Base-by-base conservation (phyloP, 2,797 vertebrate species). In the Helostoma temminkii region DNA sequence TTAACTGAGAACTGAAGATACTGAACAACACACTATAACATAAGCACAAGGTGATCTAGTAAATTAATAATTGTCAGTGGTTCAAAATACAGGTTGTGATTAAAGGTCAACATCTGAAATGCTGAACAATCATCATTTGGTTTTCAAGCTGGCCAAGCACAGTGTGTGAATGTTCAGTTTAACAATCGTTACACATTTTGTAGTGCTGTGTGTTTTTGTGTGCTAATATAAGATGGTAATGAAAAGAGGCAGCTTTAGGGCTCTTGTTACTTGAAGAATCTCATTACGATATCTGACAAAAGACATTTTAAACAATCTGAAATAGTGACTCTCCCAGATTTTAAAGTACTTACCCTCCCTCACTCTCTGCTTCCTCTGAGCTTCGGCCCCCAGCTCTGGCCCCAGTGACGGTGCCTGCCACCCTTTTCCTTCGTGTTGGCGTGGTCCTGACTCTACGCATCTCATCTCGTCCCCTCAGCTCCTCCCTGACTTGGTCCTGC, bases 401-500 rank as follows among this genome's bases (percentile, higher is more conserved):
- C 1, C 19, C 69, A 1, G 45, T 3, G 4, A 61, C 2, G 43
- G 57, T 4, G 4, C 45, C 82, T 0, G 93, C 83, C 0, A 87
- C 53, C 70, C 93, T 95, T 93, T 94, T 96, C 81, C 92, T 94
- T 41, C 95, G 94, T 0, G 89, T 76, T 5, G 92, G 95, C 0
- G 90, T 78, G 54, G 86, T 90, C 88, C 94, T 95, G 46, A 70
- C 69, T 71, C 85, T 92, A 6, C 82, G 94, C 1, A 30, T 30
- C 15, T 90, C 84, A 2, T 63, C 24, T 0, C 64, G 82, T 9
- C 84, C 92, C 26, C 82, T 90, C 62, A 97, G 90, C 83, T 98
- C 96, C 28, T 93, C 94, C 66, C 91, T 93, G 68, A 98, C 94
- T n/a, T 94, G 94, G 48, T 94, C 95, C 80, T 95, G 95, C 69